Base-by-base conservation (phyloP, 2,797 vertebrate species). In the Aplochiton taeniatus region DNA sequence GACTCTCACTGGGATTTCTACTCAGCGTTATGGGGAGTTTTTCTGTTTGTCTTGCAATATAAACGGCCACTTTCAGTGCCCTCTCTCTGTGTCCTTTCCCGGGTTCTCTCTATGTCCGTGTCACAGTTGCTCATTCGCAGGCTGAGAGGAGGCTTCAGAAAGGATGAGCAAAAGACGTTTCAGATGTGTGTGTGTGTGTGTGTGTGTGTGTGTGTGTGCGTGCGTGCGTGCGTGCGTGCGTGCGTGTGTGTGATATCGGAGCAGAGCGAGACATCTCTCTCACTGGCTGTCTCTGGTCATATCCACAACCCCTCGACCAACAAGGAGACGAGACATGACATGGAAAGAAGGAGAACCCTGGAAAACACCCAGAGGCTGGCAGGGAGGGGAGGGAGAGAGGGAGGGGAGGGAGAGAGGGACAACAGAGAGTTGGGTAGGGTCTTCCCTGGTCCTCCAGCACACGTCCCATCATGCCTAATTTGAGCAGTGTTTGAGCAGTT, bases 41-140 rank as follows among this genome's bases (percentile, higher is more conserved):
- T 68, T 65, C 77, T 89, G 87, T 89, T 83, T 82, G 76, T 83
- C 84, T 87, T 90, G 90, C 87, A 90, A 86, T 90, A 89, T 74
- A 87, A 88, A 87, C 88, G 83, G 63, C 72, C 81, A 87, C 79
- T 78, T 85, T 66, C 85, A 75, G 79, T 83, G 82, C 77, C 80
- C 77, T 80, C 62, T 41, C 45, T n/a, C 68, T 79, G 75, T 70
- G 81, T 76, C 75, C 66, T 78, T 69, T 83, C 77, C 82, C 64
- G 66, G 67, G 64, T 72, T 78, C 69, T 70, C 68, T 66, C 77
- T 66, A 17, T 52, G 13, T 43, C 49, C 44, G 77, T 91, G 84
- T 91, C 90, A 90, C 72, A 78, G 83, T 75, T 79, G 83, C 82
- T 90, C 87, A 91, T 86, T 86, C 69, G 74, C 85, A 78, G 82